These are phyloP conservation scores for Cochlearius cochlearius DNA, from an alignment of 2,113 vertebrate genomes.

Conservation along the genomic window DNA sequence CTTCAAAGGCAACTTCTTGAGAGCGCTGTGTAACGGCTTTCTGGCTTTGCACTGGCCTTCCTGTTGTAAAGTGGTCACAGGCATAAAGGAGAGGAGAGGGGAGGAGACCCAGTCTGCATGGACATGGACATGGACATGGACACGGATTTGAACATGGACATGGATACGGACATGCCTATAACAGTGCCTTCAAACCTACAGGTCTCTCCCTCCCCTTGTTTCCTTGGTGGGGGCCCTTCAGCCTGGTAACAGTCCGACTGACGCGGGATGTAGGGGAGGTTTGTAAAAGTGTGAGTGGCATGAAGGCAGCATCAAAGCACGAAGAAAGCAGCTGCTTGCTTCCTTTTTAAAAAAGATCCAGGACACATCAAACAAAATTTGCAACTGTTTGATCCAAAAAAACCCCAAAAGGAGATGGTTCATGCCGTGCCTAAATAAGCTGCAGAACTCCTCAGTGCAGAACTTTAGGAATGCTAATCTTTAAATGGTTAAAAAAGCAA, in stretches of 20 bases:
- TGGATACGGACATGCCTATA: neutral
- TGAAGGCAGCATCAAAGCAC: neutral
- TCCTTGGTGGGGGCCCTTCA: neutral
- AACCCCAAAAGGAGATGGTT: neutral
- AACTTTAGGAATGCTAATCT: neutral
- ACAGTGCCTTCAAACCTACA: neutral
- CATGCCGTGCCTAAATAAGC: neutral
- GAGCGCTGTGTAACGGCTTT: neutral
- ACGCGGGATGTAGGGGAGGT: fast-evolving
- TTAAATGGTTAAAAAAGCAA: neutral
- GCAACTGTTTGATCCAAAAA: neutral
- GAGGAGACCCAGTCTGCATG: neutral
- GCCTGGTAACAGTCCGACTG: neutral
- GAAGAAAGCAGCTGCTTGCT: neutral
- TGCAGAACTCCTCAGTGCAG: neutral
- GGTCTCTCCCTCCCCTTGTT: neutral
- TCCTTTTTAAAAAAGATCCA: neutral
- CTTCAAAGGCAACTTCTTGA: neutral
- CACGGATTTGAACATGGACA: neutral
- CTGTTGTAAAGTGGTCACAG: neutral
- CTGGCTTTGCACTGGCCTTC: neutral
- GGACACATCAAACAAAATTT: neutral
- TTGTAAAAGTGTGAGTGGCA: neutral
- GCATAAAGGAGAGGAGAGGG: neutral
- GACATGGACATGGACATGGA: neutral